Evolutionary conservation across 2,113 vertebrate species (phyloP).

Genomic region (Saimiri boliviensis): DNA sequence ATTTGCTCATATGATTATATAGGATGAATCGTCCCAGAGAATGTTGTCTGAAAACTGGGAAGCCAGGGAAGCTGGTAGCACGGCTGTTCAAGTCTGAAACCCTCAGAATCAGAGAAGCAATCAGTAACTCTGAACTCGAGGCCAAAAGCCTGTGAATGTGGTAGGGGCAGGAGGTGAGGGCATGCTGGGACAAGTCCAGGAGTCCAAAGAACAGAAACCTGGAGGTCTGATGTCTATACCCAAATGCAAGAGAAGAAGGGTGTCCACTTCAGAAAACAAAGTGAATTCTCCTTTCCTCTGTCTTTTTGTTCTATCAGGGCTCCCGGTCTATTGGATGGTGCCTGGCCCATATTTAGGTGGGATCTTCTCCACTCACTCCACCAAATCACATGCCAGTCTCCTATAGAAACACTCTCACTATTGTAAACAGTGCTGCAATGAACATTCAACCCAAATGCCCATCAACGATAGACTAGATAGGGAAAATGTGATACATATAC

Average conservation of each 20-base stretch:
- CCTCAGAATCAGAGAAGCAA: neutral
- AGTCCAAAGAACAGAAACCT: neutral
- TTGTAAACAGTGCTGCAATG: no score
- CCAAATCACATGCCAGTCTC: neutral
- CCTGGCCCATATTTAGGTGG: neutral
- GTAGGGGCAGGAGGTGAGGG: neutral
- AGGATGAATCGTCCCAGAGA: neutral
- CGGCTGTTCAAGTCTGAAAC: neutral
- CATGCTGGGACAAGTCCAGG: neutral
- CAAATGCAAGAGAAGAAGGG: neutral
- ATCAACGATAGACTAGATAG: no score
- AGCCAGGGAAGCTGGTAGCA: neutral
- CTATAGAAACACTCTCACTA: neutral
- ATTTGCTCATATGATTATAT: neutral
- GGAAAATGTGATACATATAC: no score
- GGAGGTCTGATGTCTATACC: neutral
- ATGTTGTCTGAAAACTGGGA: neutral
- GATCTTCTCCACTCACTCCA: neutral
- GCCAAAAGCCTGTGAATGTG: neutral
- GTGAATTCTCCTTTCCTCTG: neutral
- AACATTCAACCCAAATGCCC: no score
- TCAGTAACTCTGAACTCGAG: neutral
- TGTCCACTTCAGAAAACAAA: neutral
- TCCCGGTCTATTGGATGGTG: neutral
- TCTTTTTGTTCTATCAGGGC: neutral